phyloP scores from a whole-genome alignment of 2,888 invertebrate genomes.

The Synergus laeviventris region DNA sequence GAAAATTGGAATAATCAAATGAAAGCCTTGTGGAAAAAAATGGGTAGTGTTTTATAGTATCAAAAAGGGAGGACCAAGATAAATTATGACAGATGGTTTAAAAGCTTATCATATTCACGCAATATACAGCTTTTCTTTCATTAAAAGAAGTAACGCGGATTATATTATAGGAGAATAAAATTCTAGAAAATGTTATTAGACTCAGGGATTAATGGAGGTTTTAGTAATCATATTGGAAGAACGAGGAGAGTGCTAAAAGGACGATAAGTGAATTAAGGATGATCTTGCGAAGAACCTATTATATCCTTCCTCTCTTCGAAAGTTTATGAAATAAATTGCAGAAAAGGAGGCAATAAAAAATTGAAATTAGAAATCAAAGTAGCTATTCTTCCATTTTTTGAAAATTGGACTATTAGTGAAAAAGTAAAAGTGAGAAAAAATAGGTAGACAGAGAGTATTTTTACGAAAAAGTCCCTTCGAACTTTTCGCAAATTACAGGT shows the following conservation, averaged over 20 bases:
- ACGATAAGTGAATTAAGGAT: neutral
- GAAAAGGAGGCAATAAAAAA: neutral
- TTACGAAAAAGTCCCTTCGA: neutral
- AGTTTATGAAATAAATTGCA: neutral
- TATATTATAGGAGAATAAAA: neutral
- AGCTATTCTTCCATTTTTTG: neutral
- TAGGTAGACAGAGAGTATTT: neutral
- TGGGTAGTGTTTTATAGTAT: neutral
- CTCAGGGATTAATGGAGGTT: neutral
- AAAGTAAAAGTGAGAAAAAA: no score
- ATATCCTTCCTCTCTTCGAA: neutral
- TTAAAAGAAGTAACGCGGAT: neutral
- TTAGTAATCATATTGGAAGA: neutral
- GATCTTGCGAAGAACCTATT: neutral
- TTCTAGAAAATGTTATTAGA: neutral
- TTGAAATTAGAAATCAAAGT: neutral
- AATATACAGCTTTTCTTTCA: neutral
- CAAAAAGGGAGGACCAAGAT: neutral
- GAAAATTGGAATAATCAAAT: neutral
- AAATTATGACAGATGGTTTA: neutral
- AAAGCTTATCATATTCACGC: neutral
- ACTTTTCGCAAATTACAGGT: slow-evolving; percentile 4
- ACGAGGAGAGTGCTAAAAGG: neutral
- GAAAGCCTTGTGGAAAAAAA: neutral
- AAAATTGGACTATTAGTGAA: no score